These are phyloP conservation scores for Dendropsophus ebraccatus DNA, from an alignment of 2,113 vertebrate genomes.

Conservation along the genomic window DNA sequence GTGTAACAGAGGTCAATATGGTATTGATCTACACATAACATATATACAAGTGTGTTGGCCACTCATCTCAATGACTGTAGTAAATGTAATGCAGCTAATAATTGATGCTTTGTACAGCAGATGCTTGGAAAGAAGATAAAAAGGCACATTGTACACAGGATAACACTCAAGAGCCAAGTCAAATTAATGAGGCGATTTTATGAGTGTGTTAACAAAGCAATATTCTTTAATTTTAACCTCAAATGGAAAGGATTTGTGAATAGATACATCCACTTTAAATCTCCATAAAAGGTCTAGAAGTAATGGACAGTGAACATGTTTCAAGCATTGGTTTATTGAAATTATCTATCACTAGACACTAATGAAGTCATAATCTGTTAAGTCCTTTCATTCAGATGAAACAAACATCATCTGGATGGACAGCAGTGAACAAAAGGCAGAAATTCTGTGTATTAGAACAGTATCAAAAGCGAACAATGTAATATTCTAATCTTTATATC, in stretches of 20 bases:
- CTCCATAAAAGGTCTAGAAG: slow-evolving; percentile 16
- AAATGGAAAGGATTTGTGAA: slow-evolving; percentile 43
- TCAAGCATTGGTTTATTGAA: slow-evolving; percentile 10
- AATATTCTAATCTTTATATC: not conserved
- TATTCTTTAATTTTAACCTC: slow-evolving; percentile 17
- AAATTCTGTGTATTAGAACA: not conserved
- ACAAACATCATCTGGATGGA: not conserved
- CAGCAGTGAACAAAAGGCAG: not conserved
- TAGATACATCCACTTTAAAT: slow-evolving; percentile 23
- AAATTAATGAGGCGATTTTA: slow-evolving; percentile 55
- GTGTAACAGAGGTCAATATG: slow-evolving; percentile 33
- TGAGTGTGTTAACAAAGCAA: slow-evolving; percentile 54
- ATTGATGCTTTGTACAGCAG: slow-evolving; percentile 41
- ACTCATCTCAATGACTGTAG: not conserved
- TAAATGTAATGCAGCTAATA: slow-evolving; percentile 27
- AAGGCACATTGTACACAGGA: slow-evolving; percentile 14
- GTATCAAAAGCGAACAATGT: not conserved
- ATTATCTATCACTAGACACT: not conserved
- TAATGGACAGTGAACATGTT: slow-evolving; percentile 31
- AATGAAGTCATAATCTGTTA: slow-evolving; percentile 3
- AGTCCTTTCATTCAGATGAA: not conserved
- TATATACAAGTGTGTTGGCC: not conserved
- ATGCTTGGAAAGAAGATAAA: slow-evolving; percentile 50
- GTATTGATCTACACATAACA: slow-evolving; percentile 37
- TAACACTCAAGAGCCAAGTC: slow-evolving; percentile 22